These are phyloP conservation scores for Notarius quadriscutis DNA, from an alignment of 2,113 vertebrate species.

Conservation along the genomic window DNA sequence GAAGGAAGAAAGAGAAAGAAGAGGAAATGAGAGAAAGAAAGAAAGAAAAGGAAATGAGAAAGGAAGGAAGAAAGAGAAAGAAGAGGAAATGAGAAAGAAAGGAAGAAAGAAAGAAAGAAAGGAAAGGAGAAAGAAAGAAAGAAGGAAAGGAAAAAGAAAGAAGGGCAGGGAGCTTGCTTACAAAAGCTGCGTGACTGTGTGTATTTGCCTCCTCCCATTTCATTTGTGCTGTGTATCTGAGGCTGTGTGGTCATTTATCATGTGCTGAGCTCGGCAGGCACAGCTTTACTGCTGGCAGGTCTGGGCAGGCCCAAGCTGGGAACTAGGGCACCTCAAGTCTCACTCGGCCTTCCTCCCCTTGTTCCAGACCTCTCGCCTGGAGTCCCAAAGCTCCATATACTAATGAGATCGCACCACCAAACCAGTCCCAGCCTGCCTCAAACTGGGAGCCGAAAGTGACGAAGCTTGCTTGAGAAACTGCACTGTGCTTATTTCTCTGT, in stretches of 20 bases:
- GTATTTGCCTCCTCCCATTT: constrained; percentile 9
- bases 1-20: too few relatives aligned
- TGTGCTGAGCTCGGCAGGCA: constrained; percentile 31
- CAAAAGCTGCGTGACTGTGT: constrained; percentile 23
- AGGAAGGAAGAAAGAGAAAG: too few relatives aligned
- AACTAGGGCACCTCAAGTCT: constrained; percentile 45
- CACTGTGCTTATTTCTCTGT: background rate
- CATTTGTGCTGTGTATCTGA: constrained; percentile 32
- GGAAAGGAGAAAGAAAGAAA: too few relatives aligned
- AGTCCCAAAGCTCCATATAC: constrained; percentile 43
- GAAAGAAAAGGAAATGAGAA: too few relatives aligned
- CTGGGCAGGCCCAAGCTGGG: constrained; percentile 45
- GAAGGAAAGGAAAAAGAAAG: too few relatives aligned
- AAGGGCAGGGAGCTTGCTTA: constrained; percentile 11
- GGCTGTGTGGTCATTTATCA: constrained; percentile 50
- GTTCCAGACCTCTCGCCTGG: constrained; percentile 22
- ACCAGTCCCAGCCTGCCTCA: constrained; percentile 44
- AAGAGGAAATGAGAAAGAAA: too few relatives aligned
- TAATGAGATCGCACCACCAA: constrained; percentile 46
- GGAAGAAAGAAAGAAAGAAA: too few relatives aligned
- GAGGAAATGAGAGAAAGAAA: too few relatives aligned
- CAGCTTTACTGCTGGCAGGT: constrained; percentile 37
- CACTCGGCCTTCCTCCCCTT: constrained; percentile 15
- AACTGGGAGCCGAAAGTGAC: constrained; percentile 43
- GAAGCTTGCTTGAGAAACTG: constrained; percentile 15